These are phyloP conservation scores for Homarus americanus DNA, from an alignment of 1,140 invertebrate species.

Conservation along the genomic window DNA sequence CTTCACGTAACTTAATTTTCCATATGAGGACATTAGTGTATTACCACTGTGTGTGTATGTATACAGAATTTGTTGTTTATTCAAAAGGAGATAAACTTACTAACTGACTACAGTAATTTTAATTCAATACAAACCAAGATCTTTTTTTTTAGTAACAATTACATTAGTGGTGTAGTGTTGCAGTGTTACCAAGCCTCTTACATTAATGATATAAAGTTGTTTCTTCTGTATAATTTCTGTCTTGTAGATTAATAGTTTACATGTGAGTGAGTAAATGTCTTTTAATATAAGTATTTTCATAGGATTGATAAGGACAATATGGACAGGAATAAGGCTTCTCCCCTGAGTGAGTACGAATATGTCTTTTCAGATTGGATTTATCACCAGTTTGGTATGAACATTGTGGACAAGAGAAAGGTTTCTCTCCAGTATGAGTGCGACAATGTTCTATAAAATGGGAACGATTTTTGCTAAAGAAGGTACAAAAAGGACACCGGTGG, in stretches of 20 bases:
- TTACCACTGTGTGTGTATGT: too few species aligned
- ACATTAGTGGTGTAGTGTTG: too few species aligned
- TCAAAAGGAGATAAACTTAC: too few species aligned
- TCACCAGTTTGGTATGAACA: slow-evolving; percentile 18
- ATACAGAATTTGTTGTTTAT: too few species aligned
- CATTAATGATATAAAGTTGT: too few species aligned
- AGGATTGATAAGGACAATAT: slow-evolving; percentile 21
- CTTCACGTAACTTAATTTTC: too few species aligned
- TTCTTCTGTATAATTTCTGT: too few species aligned
- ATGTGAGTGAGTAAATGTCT: slow-evolving; percentile 10
- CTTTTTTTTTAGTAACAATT: too few species aligned
- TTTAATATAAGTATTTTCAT: slow-evolving; percentile 12
- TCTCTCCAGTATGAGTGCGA: neutral
- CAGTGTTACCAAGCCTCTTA: too few species aligned
- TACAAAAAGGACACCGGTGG: slow-evolving; percentile 22
- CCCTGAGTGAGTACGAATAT: slow-evolving; percentile 9
- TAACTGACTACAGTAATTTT: too few species aligned
- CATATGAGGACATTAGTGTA: too few species aligned
- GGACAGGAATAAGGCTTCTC: slow-evolving; percentile 13
- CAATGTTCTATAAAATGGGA: slow-evolving; percentile 6
- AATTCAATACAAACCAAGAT: too few species aligned
- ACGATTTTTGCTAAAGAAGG: neutral
- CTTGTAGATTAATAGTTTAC: neutral
- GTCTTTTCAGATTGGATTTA: slow-evolving; percentile 17
- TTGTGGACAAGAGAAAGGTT: slow-evolving; percentile 9